Evolutionary conservation across 2,113 vertebrate species (phyloP).

Genomic region (Phrynosoma platyrhinos): DNA sequence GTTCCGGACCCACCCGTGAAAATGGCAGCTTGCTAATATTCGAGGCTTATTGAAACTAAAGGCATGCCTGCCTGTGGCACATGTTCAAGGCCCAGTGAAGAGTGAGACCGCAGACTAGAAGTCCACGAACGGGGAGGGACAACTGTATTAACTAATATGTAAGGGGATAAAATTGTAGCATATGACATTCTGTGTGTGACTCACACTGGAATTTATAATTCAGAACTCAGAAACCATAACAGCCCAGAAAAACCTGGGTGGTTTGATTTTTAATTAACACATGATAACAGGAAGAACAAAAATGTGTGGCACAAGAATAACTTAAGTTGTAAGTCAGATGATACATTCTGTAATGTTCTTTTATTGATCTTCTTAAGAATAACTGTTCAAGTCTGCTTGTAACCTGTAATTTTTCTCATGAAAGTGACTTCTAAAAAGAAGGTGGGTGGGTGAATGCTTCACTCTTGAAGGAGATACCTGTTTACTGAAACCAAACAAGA

Average conservation of each 20-base stretch:
- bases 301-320: neutral
- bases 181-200: neutral
- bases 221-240: neutral
- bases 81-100: too few relatives aligned
- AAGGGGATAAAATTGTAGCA: neutral
- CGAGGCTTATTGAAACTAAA: too few relatives aligned
- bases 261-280: neutral
- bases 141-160: neutral
- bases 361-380: neutral
- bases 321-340: neutral
- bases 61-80: too few relatives aligned
- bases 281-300: neutral
- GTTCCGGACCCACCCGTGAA: too few relatives aligned
- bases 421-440: constrained; percentile 17
- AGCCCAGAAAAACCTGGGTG: neutral
- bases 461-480: constrained; percentile 32
- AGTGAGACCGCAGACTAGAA: too few relatives aligned
- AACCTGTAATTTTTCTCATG: constrained; percentile 18
- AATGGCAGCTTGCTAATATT: too few relatives aligned
- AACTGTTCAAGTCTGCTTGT: neutral
- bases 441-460: neutral
- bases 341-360: neutral
- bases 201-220: neutral
- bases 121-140: too few relatives aligned
- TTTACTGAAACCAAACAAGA: constrained; percentile 25